These are phyloP conservation scores for Linnaemya tessellans DNA, from an alignment of 2,888 invertebrate genomes.

Conservation along the genomic window DNA sequence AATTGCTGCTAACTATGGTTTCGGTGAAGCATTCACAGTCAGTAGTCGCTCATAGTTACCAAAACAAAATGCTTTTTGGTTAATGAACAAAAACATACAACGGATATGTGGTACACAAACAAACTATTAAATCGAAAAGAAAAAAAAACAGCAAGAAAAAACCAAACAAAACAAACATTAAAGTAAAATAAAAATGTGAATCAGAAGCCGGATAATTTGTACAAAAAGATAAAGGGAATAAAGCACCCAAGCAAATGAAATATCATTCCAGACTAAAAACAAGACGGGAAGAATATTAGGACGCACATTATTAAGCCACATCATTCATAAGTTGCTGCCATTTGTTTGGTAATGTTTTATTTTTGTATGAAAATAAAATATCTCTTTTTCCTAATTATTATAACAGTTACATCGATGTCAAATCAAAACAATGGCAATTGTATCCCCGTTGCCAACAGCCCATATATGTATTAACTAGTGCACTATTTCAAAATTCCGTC, in stretches of 20 bases:
- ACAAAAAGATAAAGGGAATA: slow-evolving; percentile 27
- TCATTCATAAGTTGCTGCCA: too few species aligned
- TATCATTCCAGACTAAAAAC: background rate
- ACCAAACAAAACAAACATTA: too few species aligned
- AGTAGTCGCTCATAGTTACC: slow-evolving; percentile 31
- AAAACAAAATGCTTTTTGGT: slow-evolving; percentile 59
- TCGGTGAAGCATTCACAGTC: slow-evolving; percentile 16
- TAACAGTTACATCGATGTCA: too few species aligned
- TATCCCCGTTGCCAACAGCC: too few species aligned
- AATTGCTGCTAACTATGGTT: slow-evolving; percentile 45
- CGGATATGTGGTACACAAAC: slow-evolving; percentile 41
- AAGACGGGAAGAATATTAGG: background rate
- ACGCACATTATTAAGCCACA: too few species aligned
- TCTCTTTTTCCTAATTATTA: too few species aligned
- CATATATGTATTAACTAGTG: too few species aligned
- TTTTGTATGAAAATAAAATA: too few species aligned
- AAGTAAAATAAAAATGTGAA: slow-evolving; percentile 25
- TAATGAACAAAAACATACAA: slow-evolving; percentile 60
- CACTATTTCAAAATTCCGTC: too few species aligned
- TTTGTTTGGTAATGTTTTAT: background rate
- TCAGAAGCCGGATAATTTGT: slow-evolving; percentile 41
- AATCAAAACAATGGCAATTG: too few species aligned
- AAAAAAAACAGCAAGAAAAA: slow-evolving; percentile 1
- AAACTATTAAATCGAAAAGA: background rate
- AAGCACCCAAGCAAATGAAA: background rate